Evolutionary conservation across 1,140 invertebrate genomes (phyloP).

Genomic region (Paracyclopina nana): DNA sequence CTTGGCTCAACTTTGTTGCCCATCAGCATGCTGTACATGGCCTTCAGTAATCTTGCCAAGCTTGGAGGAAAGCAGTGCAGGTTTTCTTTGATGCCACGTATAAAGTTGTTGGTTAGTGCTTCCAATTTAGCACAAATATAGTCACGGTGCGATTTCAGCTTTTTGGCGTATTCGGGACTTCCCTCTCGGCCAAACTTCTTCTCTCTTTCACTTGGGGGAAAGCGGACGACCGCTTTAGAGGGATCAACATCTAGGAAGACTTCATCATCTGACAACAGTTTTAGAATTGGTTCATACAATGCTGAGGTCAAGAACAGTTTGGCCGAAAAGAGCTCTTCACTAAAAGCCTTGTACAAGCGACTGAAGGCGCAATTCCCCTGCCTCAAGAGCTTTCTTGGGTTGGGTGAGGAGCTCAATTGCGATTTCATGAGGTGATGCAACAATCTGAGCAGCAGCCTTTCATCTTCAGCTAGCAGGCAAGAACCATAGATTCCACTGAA

Average conservation of each 20-base stretch:
- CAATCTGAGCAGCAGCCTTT: slow-evolving; percentile 49
- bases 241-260: slow-evolving; percentile 80
- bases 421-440: slow-evolving; percentile 52
- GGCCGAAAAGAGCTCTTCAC: slow-evolving; percentile 48
- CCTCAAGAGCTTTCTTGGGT: slow-evolving; percentile 58
- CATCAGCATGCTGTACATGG: slow-evolving; percentile 33
- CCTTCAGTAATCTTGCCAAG: slow-evolving; percentile 36
- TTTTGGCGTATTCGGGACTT: slow-evolving; percentile 42
- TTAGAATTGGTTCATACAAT: slow-evolving; percentile 71
- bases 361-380: slow-evolving; percentile 71
- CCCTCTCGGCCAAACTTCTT: slow-evolving; percentile 59
- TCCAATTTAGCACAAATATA: slow-evolving; percentile 61
- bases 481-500: slow-evolving; percentile 63
- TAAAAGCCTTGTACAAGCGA: slow-evolving; percentile 47
- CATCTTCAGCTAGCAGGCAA: slow-evolving; percentile 57
- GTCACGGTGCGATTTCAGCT: slow-evolving; percentile 48
- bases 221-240: slow-evolving; percentile 51
- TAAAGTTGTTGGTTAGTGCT: slow-evolving; percentile 56
- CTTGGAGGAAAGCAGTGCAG: slow-evolving; percentile 73
- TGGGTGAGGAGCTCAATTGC: slow-evolving; percentile 54
- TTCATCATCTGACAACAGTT: slow-evolving; percentile 78
- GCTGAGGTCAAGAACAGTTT: slow-evolving; percentile 81
- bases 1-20: slow-evolving; percentile 26
- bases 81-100: slow-evolving; percentile 57
- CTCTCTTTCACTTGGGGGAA: slow-evolving; percentile 42